phyloP scores from a whole-genome alignment of 1,140 invertebrate genomes.

The Drosophila dunni region DNA sequence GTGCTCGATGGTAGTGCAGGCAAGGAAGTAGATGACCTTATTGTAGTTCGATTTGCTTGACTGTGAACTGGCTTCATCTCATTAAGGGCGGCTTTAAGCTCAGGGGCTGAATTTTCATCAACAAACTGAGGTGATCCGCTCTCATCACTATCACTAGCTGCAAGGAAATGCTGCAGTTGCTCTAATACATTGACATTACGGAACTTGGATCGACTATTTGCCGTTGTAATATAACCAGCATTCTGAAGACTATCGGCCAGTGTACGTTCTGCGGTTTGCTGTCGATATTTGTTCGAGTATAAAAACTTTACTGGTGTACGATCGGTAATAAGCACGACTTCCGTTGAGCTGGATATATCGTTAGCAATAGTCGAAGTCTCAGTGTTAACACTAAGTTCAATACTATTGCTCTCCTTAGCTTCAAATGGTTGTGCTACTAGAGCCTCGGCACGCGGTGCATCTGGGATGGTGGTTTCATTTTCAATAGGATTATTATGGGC shows the following conservation, averaged over 20 bases:
- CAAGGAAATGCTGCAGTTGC: slow-evolving; percentile 71
- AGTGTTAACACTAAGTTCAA: slow-evolving; percentile 45
- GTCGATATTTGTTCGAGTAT: slow-evolving; percentile 77
- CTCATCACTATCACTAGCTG: slow-evolving; percentile 69
- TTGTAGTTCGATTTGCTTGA: slow-evolving; percentile 19
- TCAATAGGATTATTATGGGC: slow-evolving; percentile 55
- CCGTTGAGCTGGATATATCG: slow-evolving; percentile 46
- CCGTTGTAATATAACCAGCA: slow-evolving; percentile 67
- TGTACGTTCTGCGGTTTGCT: slow-evolving; percentile 68
- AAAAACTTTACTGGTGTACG: slow-evolving; percentile 70
- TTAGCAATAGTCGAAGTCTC: slow-evolving; percentile 14
- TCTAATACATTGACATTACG: slow-evolving; percentile 63
- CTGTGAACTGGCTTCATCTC: slow-evolving; percentile 62
- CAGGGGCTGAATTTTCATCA: slow-evolving; percentile 64
- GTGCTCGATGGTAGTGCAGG: slow-evolving; percentile 17
- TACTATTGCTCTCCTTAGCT: slow-evolving; percentile 63
- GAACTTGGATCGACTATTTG: slow-evolving; percentile 44
- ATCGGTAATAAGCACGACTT: slow-evolving; percentile 64
- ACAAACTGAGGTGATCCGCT: slow-evolving; percentile 78
- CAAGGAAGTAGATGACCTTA: slow-evolving; percentile 6
- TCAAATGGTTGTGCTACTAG: slow-evolving; percentile 53
- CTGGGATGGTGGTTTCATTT: slow-evolving; percentile 53
- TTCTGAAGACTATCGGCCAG: slow-evolving; percentile 77
- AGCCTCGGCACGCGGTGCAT: slow-evolving; percentile 70
- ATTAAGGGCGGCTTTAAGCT: slow-evolving; percentile 62